Conservation (phyloP, 1,140 invertebrate species). For the Capitella teleta region DNA sequence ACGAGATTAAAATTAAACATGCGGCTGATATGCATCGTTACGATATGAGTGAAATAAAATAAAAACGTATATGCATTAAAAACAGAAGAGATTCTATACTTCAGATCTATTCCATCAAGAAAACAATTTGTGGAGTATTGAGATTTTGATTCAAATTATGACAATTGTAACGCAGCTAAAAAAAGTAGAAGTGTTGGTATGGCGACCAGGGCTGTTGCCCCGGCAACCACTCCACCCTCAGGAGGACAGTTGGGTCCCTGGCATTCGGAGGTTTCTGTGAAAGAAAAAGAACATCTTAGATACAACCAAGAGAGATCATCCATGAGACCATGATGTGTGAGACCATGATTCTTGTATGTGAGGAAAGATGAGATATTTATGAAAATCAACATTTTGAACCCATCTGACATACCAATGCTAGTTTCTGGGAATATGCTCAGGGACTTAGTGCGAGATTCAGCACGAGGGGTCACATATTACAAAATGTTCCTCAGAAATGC, state of each 20-base stretch:
- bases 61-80: too few relatives aligned
- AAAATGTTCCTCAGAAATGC: neutral
- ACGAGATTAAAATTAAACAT: too few relatives aligned
- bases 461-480: neutral
- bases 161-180: too few relatives aligned
- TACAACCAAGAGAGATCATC: neutral
- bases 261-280: slow-evolving; percentile 13
- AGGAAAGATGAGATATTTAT: neutral
- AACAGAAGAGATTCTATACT: too few relatives aligned
- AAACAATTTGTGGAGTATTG: too few relatives aligned
- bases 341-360: neutral
- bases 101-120: too few relatives aligned
- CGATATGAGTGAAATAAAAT: too few relatives aligned
- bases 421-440: neutral
- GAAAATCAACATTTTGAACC: neutral
- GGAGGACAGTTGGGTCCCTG: slow-evolving; percentile 13
- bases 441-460: neutral
- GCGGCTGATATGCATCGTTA: too few relatives aligned
- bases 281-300: neutral
- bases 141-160: too few relatives aligned
- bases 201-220: too few relatives aligned
- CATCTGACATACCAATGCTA: neutral
- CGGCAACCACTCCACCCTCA: too few relatives aligned
- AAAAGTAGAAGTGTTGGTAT: too few relatives aligned
- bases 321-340: neutral